Base-by-base conservation (phyloP, 2,888 invertebrate genomes). In the Odiellus spinosus region DNA sequence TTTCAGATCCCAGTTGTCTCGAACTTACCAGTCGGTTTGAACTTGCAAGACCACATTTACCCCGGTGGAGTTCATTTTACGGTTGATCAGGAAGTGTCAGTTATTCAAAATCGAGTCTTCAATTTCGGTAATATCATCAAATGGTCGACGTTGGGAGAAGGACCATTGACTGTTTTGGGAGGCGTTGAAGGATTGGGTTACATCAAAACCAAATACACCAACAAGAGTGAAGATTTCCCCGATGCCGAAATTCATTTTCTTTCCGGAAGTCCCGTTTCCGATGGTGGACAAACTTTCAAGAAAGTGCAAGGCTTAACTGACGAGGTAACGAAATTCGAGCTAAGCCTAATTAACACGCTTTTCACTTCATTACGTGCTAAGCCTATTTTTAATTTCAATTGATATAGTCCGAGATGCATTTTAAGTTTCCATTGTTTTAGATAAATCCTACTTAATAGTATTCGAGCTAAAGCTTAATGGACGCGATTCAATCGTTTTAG, bases 181-280 rank as follows among this genome's bases (percentile, higher is more conserved):
- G 86, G 86, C 0, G 78, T 88, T 1, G 88, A 88, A 66, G 87
- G 82, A 0, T 66, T 87, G 1, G 87, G 86, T 0, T 88, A 87
- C 60, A 76, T 88, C 2, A 86, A 87, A 59, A 81, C 85, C 0
- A 79, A 77, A 64, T 82, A 76, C 56, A 74, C 85, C n/a, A 82
- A 85, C 34, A 67, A 73, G 1, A 74, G 76, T 0, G 76, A 77
- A 0, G 74, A 77, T 49, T 85, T 80, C 76, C 87, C 87, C 0
- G 87, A 88, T 55, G 74, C 87, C 40, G 84, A 87, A 60, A 85
- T 85, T 59, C 86, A 86, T 60, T 86, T 86, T 61, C 78, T 82
- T 0, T 81, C 86, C 0, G 82, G 84, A 59, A 83, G 83, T 1
- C 75, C 86, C 0, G 82, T 81, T 60, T 82, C 86, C 0, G 86